phyloP scores from a whole-genome alignment of 2,888 invertebrate species.

The Cerceris ruficornis region DNA sequence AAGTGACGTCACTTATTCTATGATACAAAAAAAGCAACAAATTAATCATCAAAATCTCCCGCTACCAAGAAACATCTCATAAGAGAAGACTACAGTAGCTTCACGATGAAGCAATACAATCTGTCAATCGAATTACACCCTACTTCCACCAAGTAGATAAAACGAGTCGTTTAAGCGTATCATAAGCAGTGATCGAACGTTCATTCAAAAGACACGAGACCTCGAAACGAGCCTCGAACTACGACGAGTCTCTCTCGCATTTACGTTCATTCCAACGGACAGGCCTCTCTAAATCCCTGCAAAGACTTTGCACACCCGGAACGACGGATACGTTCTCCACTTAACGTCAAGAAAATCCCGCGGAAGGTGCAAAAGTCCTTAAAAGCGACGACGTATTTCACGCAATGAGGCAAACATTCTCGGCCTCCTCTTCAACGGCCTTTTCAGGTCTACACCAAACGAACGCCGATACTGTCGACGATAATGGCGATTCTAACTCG shows the following conservation, averaged over 20 bases:
- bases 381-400: constrained; percentile 39
- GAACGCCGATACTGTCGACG: constrained; percentile 41
- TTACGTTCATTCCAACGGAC: not conserved
- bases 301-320: not conserved
- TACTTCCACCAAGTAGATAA: no score
- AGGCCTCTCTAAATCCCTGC: not conserved
- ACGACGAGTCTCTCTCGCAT: not conserved
- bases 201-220: not conserved
- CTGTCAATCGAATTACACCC: no score
- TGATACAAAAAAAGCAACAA: no score
- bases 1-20: no score
- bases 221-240: not conserved
- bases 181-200: not conserved
- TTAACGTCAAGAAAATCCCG: constrained; percentile 11
- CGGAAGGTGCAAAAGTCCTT: constrained; percentile 27
- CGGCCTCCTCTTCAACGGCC: constrained; percentile 30
- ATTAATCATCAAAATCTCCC: no score
- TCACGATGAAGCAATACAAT: no score
- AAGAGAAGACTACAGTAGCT: no score
- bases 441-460: constrained; percentile 50
- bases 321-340: constrained; percentile 4
- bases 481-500: constrained; percentile 57
- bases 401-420: constrained; percentile 49
- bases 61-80: no score
- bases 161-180: not conserved